Conservation (phyloP, 2,113 vertebrate species). For the Jacana jacana region DNA sequence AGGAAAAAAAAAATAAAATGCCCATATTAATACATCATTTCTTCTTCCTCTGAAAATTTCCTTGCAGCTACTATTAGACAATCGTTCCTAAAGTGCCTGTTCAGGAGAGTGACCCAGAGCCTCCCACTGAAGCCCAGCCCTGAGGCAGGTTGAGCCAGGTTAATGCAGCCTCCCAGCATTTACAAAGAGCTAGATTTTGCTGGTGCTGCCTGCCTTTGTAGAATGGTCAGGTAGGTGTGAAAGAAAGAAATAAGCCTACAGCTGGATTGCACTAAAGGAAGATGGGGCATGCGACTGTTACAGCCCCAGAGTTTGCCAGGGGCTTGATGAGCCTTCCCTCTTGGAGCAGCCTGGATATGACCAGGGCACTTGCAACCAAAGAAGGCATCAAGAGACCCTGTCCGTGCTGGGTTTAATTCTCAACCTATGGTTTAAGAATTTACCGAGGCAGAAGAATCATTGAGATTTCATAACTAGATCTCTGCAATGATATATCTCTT, state of each 20-base stretch:
- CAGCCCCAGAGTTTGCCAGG: not conserved
- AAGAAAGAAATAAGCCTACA: not conserved
- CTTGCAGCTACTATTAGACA: not conserved
- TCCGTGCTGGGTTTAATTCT: not conserved
- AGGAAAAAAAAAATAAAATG: not conserved
- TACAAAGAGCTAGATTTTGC: not conserved
- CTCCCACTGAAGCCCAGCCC: not conserved
- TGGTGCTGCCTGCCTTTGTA: not conserved
- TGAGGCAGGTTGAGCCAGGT: not conserved
- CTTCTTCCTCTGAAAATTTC: not conserved
- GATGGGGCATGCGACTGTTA: not conserved
- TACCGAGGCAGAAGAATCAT: not conserved
- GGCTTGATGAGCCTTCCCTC: not conserved
- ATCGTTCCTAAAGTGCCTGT: not conserved
- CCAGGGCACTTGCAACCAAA: not conserved
- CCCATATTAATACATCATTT: not conserved
- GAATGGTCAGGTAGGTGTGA: not conserved
- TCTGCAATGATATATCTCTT: not conserved
- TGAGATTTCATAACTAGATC: not conserved
- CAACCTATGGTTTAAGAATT: not conserved
- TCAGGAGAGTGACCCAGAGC: not conserved
- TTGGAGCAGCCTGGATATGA: not conserved
- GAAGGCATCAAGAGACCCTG: not conserved
- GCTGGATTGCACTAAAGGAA: not conserved
- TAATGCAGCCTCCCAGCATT: not conserved